These are phyloP conservation scores for Pollicipes pollicipes DNA, from an alignment of 1,140 invertebrate genomes.

Conservation along the genomic window DNA sequence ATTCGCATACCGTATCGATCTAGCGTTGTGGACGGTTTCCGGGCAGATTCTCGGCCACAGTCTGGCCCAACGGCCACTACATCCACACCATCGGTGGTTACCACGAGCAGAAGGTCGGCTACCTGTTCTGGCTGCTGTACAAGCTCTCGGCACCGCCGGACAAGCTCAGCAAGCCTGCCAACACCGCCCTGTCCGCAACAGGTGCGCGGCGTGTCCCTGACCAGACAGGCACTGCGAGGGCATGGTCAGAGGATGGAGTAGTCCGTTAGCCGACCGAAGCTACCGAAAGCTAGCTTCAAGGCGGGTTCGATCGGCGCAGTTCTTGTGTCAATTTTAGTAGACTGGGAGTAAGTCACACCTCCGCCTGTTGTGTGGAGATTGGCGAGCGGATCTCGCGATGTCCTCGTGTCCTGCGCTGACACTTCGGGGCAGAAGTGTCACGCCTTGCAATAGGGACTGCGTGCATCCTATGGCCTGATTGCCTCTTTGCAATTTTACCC, in stretches of 20 bases:
- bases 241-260: not conserved
- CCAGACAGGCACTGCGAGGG: not conserved
- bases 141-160: conserved; percentile 53
- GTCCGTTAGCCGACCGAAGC: not conserved
- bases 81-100: conserved; percentile 69
- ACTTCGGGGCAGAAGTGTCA: no score
- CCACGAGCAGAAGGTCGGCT: conserved; percentile 67
- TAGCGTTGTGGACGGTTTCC: no score
- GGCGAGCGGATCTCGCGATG: no score
- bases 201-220: conserved; percentile 34
- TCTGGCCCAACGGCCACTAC: conserved; percentile 79
- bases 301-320: no score
- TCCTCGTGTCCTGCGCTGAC: no score
- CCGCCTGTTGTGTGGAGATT: no score
- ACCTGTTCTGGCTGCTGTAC: conserved; percentile 73
- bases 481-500: no score
- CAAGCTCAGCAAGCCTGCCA: conserved; percentile 52
- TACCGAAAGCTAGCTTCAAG: conserved; percentile 9
- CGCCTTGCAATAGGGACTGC: no score
- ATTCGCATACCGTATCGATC: no score
- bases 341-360: no score
- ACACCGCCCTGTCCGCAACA: conserved; percentile 62
- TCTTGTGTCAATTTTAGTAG: no score
- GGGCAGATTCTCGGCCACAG: conserved; percentile 51
- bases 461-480: no score